Evolutionary conservation across 2,888 invertebrate genomes (phyloP).

Genomic region (Teinopalpus imperialis): DNA sequence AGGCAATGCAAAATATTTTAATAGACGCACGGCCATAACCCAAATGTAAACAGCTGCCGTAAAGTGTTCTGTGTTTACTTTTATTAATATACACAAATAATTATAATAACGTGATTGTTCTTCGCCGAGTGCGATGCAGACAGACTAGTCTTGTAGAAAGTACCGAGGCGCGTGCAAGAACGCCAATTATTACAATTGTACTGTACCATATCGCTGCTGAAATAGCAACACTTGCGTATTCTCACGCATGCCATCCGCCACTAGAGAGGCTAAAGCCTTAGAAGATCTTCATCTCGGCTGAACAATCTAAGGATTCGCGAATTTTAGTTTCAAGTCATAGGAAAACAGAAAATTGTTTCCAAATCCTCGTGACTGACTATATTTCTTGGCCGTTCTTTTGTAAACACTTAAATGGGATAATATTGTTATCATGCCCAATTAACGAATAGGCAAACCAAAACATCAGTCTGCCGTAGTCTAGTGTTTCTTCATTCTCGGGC

Average conservation of each 20-base stretch:
- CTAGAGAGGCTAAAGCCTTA: too few species aligned
- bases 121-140: slow-evolving; percentile 49
- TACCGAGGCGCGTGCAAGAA: slow-evolving; percentile 60
- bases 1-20: neutral
- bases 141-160: slow-evolving; percentile 62
- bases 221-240: slow-evolving; percentile 16
- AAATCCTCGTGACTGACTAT: too few species aligned
- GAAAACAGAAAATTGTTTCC: too few species aligned
- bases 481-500: too few species aligned
- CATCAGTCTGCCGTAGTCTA: too few species aligned
- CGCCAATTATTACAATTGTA: slow-evolving; percentile 55
- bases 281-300: too few species aligned
- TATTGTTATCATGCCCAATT: too few species aligned
- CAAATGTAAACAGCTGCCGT: slow-evolving; percentile 24
- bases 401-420: too few species aligned
- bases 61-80: slow-evolving; percentile 49
- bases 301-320: too few species aligned
- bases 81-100: slow-evolving; percentile 61
- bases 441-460: too few species aligned
- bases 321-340: too few species aligned
- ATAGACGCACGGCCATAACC: slow-evolving; percentile 16
- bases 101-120: slow-evolving; percentile 65
- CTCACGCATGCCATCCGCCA: slow-evolving; percentile 8
- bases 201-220: slow-evolving; percentile 36
- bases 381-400: too few species aligned